Conservation (phyloP, 1,140 invertebrate genomes). For the Pseudomyrmex pallidus region DNA sequence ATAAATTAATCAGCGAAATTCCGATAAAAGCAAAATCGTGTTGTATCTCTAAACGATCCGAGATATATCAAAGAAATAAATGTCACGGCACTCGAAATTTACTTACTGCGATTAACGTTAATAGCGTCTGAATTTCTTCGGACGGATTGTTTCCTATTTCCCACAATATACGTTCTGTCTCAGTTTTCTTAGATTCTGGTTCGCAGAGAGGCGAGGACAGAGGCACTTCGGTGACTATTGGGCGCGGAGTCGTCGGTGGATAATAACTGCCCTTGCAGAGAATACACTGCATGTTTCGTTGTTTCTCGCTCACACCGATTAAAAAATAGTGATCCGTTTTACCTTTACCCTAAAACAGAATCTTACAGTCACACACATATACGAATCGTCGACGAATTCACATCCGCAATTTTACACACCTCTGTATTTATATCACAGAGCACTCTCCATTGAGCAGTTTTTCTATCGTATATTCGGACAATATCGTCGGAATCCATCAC, state of each 20-base stretch:
- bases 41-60: not conserved
- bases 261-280: constrained; percentile 95
- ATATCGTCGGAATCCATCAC: constrained; percentile 89
- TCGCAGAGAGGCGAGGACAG: constrained; percentile 93
- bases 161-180: constrained; percentile 91
- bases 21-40: constrained; percentile 8
- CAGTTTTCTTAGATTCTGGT: constrained; percentile 91
- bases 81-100: constrained; percentile 44
- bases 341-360: constrained; percentile 87
- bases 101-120: constrained; percentile 95
- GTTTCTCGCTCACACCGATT: constrained; percentile 90
- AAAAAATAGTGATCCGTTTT: constrained; percentile 93
- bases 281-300: constrained; percentile 92
- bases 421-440: constrained; percentile 90
- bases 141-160: constrained; percentile 87
- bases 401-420: constrained; percentile 77
- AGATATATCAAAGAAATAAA: constrained; percentile 47
- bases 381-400: not conserved
- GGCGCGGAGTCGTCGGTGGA: constrained; percentile 94
- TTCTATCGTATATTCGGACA: constrained; percentile 88
- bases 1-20: constrained; percentile 2
- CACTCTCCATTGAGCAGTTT: constrained; percentile 91
- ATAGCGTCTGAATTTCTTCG: constrained; percentile 91
- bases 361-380: constrained; percentile 26
- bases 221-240: constrained; percentile 90